Base-by-base conservation (phyloP, 2,797 vertebrate species). In the Pteropus rufus region DNA sequence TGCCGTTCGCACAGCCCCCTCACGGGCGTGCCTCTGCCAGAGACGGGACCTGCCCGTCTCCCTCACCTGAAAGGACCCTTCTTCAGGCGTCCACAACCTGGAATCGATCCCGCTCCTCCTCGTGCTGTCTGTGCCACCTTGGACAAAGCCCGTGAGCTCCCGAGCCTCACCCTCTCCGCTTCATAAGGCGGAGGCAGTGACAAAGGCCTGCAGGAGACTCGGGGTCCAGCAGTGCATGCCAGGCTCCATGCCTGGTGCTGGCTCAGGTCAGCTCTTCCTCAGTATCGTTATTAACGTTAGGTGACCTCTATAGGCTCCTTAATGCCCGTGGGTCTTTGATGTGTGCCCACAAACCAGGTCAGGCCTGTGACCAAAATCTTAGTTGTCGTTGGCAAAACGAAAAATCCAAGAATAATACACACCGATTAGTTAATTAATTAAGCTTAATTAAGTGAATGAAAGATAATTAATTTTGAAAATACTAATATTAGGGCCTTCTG, bases 311-410 rank as follows among this genome's bases (percentile, higher is more conserved):
- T 5, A 24, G 75, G 7, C 11, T 29, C 54, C 14, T 7, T 26
- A 19, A 26, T 1, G 18, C 31, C 26, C 7, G 0, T 2, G 7
- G 10, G 23, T 31, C 11, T n/a, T 36, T 12, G 1, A 0, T 0
- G 34, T 1, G 46, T 36, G 24, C 15, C 82, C 77, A 24, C 4
- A 41, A 8, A 46, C 31, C 52, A 7, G 18, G 36, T 69, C 36
- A 19, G 15, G 49, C 15, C 67, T 39, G 1, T 3, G 34, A 70
- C 46, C 77, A 16, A 73, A 77, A 46, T 7, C 85, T 44, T n/a
- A 44, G 11, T 5, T 10, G 2, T 15, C 52, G 39, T 34, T 2
- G 18, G 52, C 24, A 26, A 73, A 60, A 60, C 8, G 23, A 54
- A 46, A 93, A 91, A 31, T 3, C 19, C 10, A 79, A 86, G 46